Evolutionary conservation across 2,888 invertebrate genomes (phyloP), one percentile per base, ranked within the genome.

Genomic region (Empis livida): DNA sequence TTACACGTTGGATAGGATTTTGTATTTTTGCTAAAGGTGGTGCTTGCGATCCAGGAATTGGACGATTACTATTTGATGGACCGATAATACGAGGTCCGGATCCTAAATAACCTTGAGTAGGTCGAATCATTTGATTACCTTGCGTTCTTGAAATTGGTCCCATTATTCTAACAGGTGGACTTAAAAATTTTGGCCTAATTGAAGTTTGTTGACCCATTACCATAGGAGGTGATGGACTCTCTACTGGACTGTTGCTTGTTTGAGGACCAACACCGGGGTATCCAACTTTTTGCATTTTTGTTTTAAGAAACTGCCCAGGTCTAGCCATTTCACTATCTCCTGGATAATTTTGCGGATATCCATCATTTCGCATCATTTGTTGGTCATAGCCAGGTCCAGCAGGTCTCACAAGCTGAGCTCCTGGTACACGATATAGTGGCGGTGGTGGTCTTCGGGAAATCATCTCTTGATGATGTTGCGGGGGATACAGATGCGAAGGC

Each of bases 331-430:
- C 49, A 13, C 44, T 42, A 23, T 48, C 47, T 32, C 46, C 11
- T 30, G 49, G 51, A 10, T 50, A 53, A 27, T 49, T 42, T 17
- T 50, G 51, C 9, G 49, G 51, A 6, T 50, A 49, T 9, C 50
- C 41, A n/a, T 45, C 31, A 32, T 40, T 31, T 15, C 17, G 44
- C 15, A 23, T 15, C 6, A 15, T 62, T 58, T 42, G 70, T 43
- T 57, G 70, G 69, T 32, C 42, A 17, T 23, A 23, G 10, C 67
- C 57, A 65, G 70, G 62, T 17, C 69, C 44, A 11, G 42, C 16
- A 10, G 54, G 53, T 16, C 49, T 50, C 10, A 51, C 44, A 11
- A 44, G 44, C 41, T 55, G 55, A 14, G 56, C 50, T 15, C 48
- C 50, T 0, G 53, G 50, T 10, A 46, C 53, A n/a, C 55, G 49